phyloP scores from a whole-genome alignment of 2,113 vertebrate species.

The Boulengeromyrus knoepffleri region DNA sequence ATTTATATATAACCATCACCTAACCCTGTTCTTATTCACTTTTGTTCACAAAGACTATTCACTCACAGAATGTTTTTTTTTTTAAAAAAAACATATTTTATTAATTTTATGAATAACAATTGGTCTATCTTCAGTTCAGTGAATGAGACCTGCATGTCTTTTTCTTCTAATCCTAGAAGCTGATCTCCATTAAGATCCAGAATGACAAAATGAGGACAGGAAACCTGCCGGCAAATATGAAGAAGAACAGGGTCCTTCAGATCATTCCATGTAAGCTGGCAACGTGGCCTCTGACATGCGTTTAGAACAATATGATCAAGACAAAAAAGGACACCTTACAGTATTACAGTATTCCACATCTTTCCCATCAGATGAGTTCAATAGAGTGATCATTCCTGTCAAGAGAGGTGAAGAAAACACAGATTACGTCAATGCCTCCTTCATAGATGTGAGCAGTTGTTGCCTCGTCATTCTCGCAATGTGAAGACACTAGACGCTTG shows the following conservation, averaged over 20 bases:
- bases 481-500: not conserved
- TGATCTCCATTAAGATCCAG: slow-evolving; percentile 98
- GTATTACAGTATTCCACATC: not conserved
- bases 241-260: slow-evolving; percentile 96
- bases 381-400: slow-evolving; percentile 97
- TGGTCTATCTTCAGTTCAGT: not conserved
- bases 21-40: not conserved
- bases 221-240: slow-evolving; percentile 96
- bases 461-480: not conserved
- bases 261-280: slow-evolving; percentile 92
- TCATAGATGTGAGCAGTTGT: slow-evolving; percentile 86
- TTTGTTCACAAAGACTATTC: not conserved
- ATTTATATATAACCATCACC: not conserved
- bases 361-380: slow-evolving; percentile 83
- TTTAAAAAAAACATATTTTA: not conserved
- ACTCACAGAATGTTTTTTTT: not conserved
- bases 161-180: slow-evolving; percentile 64
- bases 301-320: not conserved
- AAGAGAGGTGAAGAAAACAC: slow-evolving; percentile 96
- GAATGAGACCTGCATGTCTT: not conserved
- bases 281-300: not conserved
- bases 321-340: not conserved
- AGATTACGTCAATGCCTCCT: slow-evolving; percentile 93
- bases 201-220: slow-evolving; percentile 98
- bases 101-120: not conserved